phyloP scores from a whole-genome alignment of 2,888 invertebrate species.

The Melinaea marsaeus region DNA sequence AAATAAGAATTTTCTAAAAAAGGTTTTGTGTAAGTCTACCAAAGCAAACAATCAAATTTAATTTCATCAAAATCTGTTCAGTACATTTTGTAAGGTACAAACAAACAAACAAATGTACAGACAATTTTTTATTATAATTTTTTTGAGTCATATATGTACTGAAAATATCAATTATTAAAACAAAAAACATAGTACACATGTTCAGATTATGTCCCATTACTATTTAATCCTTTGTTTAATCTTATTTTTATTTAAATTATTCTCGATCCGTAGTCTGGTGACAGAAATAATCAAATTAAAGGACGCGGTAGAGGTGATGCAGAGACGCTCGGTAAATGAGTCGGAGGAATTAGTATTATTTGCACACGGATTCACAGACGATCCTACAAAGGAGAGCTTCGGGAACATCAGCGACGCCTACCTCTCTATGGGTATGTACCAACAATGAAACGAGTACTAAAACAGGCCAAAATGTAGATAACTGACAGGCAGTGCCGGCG shows the following conservation, averaged over 20 bases:
- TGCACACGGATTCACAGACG: conserved; percentile 64
- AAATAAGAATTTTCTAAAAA: no score
- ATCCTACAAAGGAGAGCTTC: conserved; percentile 51
- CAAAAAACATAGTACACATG: background rate
- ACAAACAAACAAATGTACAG: no score
- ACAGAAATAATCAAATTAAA: conserved; percentile 46
- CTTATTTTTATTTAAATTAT: background rate
- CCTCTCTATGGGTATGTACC: conserved; percentile 33
- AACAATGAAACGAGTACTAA: background rate
- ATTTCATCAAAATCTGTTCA: no score
- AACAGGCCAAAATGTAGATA: no score
- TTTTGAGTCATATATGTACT: no score
- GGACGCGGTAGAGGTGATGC: conserved; percentile 39
- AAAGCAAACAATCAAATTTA: no score
- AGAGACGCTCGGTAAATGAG: conserved; percentile 36
- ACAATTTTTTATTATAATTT: no score
- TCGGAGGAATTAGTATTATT: conserved; percentile 49
- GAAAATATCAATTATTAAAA: no score
- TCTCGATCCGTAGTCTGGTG: conserved; percentile 30
- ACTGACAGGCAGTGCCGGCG: no score
- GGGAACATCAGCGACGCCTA: conserved; percentile 42
- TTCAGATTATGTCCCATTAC: background rate
- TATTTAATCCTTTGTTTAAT: background rate
- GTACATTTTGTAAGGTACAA: no score
- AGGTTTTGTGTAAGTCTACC: no score